Conservation (phyloP, 2,113 vertebrate species). For the Malurus melanocephalus region DNA sequence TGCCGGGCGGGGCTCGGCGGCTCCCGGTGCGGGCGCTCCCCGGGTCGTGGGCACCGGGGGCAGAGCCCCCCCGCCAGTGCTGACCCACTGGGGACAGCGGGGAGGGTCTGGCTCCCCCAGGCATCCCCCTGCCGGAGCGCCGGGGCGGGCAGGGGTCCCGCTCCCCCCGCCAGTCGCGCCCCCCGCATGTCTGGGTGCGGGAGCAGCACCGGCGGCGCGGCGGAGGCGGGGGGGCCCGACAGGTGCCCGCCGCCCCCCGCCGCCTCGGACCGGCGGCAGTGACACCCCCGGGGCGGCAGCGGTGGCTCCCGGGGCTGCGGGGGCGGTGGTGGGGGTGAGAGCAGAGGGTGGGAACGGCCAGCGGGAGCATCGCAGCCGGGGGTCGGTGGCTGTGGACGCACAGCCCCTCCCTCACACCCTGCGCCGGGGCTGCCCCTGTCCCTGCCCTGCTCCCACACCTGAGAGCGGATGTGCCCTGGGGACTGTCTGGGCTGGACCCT, state of each 20-base stretch:
- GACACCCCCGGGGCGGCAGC: background rate
- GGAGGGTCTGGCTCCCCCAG: background rate
- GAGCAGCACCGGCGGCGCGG: background rate
- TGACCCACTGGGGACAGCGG: background rate
- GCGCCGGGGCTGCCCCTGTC: background rate
- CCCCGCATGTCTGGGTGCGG: background rate
- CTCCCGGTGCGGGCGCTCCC: background rate
- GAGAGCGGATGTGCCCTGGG: background rate
- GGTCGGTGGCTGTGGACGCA: background rate
- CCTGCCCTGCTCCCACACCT: background rate
- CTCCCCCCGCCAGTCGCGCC: background rate
- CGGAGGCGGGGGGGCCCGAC: background rate
- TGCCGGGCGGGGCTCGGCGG: background rate
- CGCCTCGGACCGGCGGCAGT: background rate
- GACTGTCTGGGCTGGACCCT: background rate
- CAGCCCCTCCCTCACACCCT: background rate
- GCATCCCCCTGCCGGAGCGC: background rate
- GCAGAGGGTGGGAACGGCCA: background rate
- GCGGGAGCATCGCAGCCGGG: background rate
- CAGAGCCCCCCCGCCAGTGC: background rate
- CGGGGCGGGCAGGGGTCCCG: background rate
- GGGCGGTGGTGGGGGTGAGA: background rate
- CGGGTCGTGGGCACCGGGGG: background rate
- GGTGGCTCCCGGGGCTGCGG: background rate
- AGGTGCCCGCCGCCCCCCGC: background rate